Evolutionary conservation across 2,888 invertebrate genomes (phyloP).

Genomic region (Notodonta ziczac): DNA sequence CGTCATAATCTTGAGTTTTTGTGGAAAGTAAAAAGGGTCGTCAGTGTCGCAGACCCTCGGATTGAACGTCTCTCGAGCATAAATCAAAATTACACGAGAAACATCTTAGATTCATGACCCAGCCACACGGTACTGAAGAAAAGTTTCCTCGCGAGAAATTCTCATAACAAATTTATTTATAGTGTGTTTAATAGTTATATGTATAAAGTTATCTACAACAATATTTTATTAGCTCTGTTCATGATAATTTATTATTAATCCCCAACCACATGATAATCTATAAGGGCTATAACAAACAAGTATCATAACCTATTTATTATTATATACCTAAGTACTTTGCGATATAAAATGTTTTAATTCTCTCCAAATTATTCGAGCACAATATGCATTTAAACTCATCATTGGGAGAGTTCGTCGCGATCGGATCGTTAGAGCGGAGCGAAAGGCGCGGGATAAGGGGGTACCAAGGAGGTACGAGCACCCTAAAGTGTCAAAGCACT

Average conservation of each 20-base stretch:
- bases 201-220: too few species aligned
- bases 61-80: slow-evolving; percentile 57
- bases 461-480: slow-evolving; percentile 33
- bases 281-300: too few species aligned
- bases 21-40: slow-evolving; percentile 58
- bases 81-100: slow-evolving; percentile 74
- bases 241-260: too few species aligned
- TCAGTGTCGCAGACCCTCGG: slow-evolving; percentile 49
- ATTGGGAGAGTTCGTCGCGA: slow-evolving; percentile 27
- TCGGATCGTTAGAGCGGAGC: slow-evolving; percentile 29
- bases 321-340: not conserved
- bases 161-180: too few species aligned
- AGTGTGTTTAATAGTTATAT: too few species aligned
- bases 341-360: not conserved
- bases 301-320: too few species aligned
- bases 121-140: slow-evolving; percentile 29
- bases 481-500: slow-evolving; percentile 22
- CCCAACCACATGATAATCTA: too few species aligned
- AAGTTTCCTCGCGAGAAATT: slow-evolving; percentile 17
- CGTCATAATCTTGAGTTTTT: slow-evolving; percentile 54
- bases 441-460: slow-evolving; percentile 38
- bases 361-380: too few species aligned
- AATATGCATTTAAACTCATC: slow-evolving; percentile 26
- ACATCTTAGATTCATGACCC: slow-evolving; percentile 61
- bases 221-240: too few species aligned